Base-by-base conservation (phyloP, 2,797 vertebrate species). In the Myotis vivesi region DNA sequence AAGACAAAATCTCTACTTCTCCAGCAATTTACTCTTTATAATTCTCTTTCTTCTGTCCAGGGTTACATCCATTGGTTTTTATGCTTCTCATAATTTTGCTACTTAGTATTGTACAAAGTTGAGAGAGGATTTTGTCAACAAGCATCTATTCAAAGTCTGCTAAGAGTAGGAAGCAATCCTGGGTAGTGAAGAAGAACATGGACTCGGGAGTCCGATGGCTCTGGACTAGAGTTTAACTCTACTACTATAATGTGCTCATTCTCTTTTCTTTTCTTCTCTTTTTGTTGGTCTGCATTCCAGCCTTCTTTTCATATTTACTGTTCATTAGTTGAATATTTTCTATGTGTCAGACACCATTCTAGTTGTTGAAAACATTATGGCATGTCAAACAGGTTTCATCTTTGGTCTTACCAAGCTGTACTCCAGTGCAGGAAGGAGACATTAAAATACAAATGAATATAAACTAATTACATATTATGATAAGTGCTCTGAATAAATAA, bases 371-470 rank as follows among this genome's bases (percentile, higher is more conserved):
- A n/a, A 64, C 44, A 87, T 57, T 68, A 79, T 68, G 25, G 25
- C 82, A 44, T 87, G 17, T 62, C 71, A 77, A 91, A 59, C 3
- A 89, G 80, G 77, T 46, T 55, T 94, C 51, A 73, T 64, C 44
- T 73, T 75, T 92, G 51, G 59, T 85, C 16, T 75, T 62, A 22
- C 49, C 51, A 71, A 90, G 51, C 44, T 87, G 68, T 16, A 90
- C 20, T 92, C 51, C 72, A 73, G 44, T 66, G 80, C 10, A 92
- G 55, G 53, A 85, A 55, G 59, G 13, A 75, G n/a, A 76, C 36
- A 94, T 53, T 86, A 86, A 92, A 94, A 82, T 92, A 84, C 3
- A 87, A 68, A 92, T 53, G 6, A 83, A 79, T 73, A 90, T 79
- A 88, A 95, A 92, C 85, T 71, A 92, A 80, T 62, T 87, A 59